Conservation (phyloP, 2,888 invertebrate species). For the Bombylius discolor region DNA sequence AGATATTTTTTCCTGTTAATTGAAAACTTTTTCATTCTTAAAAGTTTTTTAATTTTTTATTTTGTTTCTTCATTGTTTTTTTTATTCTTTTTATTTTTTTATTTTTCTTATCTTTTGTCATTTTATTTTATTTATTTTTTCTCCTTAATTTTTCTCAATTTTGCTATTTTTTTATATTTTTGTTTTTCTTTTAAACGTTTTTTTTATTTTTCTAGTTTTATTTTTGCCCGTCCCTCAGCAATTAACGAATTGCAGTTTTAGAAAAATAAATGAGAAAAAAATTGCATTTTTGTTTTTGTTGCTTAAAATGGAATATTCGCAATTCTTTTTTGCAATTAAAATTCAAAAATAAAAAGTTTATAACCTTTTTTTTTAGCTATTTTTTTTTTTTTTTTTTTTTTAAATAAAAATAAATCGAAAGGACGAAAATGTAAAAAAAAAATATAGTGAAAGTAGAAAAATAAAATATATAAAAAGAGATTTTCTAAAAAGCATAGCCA, state of each 20-base stretch:
- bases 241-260: not conserved
- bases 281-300: too few species aligned
- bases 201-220: not conserved
- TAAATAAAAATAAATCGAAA: not conserved
- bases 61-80: too few species aligned
- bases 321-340: too few species aligned
- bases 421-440: not conserved
- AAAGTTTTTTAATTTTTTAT: not conserved
- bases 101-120: not conserved
- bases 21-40: not conserved
- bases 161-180: too few species aligned
- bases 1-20: not conserved
- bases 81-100: too few species aligned
- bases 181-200: not conserved
- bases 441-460: not conserved
- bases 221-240: not conserved
- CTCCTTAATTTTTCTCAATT: not conserved
- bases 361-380: too few species aligned
- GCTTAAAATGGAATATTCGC: too few species aligned
- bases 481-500: not conserved
- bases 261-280: too few species aligned
- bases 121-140: not conserved
- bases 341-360: too few species aligned
- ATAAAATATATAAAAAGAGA: too few species aligned
- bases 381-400: too few species aligned